phyloP scores from a whole-genome alignment of 2,113 vertebrate species.

The Aphelocoma coerulescens region DNA sequence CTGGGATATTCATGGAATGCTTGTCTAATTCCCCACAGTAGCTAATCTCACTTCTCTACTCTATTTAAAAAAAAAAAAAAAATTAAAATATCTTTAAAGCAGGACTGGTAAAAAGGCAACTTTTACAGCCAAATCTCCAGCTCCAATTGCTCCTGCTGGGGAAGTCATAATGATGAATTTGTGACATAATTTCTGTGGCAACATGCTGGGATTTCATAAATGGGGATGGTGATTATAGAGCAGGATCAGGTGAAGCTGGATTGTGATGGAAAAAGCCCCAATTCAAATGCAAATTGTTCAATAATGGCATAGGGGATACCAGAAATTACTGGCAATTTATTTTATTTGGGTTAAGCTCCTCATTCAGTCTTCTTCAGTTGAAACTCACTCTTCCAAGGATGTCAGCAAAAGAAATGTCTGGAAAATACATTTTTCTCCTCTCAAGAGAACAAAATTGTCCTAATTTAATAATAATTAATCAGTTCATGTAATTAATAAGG shows the following conservation, averaged over 20 bases:
- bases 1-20: conserved; percentile 27
- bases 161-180: conserved; percentile 64
- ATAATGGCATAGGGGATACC: conserved; percentile 64
- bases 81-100: conserved; percentile 30
- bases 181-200: conserved; percentile 61
- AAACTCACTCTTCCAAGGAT: conserved; percentile 7
- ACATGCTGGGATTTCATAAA: conserved; percentile 72
- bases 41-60: conserved; percentile 40
- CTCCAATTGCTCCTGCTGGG: conserved; percentile 62
- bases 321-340: conserved; percentile 71
- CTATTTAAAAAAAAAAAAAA: neutral
- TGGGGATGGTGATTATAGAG: conserved; percentile 58
- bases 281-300: conserved; percentile 71
- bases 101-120: conserved; percentile 41
- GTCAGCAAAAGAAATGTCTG: neutral
- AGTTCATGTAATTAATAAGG: neutral
- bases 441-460: neutral
- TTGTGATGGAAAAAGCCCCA: conserved; percentile 54
- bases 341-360: conserved; percentile 68
- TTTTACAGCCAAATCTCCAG: conserved; percentile 19
- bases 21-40: neutral
- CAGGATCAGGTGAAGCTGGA: conserved; percentile 68
- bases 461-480: conserved; percentile 49
- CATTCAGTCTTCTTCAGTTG: conserved; percentile 21
- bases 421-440: neutral